A percentile compares a stretch with the other conserved stretches of the same genome.
phyloP scores from a whole-genome alignment of 2,113 vertebrate species.

The Vombatus ursinus region DNA sequence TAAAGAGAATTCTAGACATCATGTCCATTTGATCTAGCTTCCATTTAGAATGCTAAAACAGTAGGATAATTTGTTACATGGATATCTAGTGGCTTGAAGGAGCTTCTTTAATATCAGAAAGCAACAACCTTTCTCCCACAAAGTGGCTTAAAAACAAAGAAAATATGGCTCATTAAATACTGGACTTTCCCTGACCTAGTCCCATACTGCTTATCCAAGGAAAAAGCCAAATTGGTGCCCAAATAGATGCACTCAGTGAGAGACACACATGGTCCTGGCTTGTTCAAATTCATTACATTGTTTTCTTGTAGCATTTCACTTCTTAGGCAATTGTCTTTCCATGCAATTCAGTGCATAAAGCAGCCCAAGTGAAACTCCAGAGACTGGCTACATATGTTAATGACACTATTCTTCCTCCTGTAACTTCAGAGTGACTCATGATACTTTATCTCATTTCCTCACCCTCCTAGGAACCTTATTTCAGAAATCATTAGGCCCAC shows the following conservation, averaged over 20 bases:
- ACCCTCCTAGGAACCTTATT: not conserved
- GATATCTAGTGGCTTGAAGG: not conserved
- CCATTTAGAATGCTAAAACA: not conserved
- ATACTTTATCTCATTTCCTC: not conserved
- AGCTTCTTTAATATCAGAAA: slow-evolving; percentile 27
- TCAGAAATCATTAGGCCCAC: not conserved
- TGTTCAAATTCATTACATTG: not conserved
- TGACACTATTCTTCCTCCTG: not conserved
- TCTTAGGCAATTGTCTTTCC: not conserved
- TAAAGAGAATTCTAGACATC: slow-evolving; percentile 11
- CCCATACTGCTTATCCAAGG: not conserved
- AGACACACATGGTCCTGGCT: not conserved
- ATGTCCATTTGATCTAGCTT: slow-evolving; percentile 12
- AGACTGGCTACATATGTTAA: not conserved
- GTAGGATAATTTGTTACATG: not conserved
- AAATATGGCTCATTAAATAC: not conserved
- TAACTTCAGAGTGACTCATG: not conserved
- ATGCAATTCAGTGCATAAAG: not conserved
- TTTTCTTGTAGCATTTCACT: not conserved
- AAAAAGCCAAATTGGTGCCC: not conserved
- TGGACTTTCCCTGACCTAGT: not conserved
- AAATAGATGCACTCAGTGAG: not conserved
- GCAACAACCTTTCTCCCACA: not conserved
- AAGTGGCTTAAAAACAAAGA: not conserved
- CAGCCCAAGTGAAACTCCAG: not conserved